A percentile compares a stretch with the other conserved stretches of the same genome.
phyloP scores from a whole-genome alignment of 2,113 vertebrate species.

The Passerina amoena region DNA sequence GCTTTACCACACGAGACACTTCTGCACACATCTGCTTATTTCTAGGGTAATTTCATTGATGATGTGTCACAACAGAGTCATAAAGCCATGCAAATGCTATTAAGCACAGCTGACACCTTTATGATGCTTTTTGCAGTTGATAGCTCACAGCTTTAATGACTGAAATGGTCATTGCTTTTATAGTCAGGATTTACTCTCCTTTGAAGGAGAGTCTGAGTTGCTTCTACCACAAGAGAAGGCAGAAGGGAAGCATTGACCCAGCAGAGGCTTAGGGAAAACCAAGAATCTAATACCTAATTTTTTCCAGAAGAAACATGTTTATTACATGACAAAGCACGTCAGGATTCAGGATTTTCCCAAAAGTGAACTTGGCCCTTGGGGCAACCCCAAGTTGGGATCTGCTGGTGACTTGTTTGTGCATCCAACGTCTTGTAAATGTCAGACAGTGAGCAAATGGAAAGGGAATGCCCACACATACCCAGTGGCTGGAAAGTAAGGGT shows the following conservation, averaged over 20 bases:
- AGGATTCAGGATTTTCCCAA: background rate
- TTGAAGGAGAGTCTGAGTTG: background rate
- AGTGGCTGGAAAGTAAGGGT: background rate
- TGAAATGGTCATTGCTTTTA: background rate
- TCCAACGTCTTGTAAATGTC: background rate
- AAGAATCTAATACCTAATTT: background rate
- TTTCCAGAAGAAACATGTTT: background rate
- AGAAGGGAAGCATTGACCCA: background rate
- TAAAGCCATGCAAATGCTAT: background rate
- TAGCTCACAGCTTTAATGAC: background rate
- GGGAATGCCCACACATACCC: background rate
- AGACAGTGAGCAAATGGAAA: background rate
- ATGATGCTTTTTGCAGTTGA: background rate
- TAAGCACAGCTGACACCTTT: background rate
- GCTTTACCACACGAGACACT: background rate
- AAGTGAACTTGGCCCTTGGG: background rate
- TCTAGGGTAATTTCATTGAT: background rate
- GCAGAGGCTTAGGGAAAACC: background rate
- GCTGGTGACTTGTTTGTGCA: background rate
- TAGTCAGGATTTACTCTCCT: background rate
- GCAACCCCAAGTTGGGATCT: background rate
- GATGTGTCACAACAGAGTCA: background rate
- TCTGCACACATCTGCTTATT: background rate
- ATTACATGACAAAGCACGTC: background rate
- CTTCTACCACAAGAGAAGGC: background rate